Conservation (phyloP, 1,140 invertebrate species). For the Agrypnia vestita region DNA sequence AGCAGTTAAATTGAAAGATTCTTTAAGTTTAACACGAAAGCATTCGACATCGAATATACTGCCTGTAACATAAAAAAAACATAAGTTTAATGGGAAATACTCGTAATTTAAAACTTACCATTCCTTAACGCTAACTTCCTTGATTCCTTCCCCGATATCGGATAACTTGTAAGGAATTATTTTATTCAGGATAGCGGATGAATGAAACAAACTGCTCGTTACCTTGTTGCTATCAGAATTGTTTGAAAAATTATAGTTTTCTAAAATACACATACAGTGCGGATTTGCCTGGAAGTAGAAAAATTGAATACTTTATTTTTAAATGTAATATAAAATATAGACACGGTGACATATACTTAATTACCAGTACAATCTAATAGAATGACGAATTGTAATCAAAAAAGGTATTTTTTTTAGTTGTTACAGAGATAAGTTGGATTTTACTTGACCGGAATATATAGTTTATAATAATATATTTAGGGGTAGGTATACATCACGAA, state of each 20-base stretch:
- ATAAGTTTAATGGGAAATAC: background rate
- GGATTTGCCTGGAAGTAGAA: background rate
- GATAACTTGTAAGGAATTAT: constrained; percentile 91
- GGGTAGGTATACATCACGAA: too few species aligned
- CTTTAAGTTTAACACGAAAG: background rate
- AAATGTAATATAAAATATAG: too few species aligned
- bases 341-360: too few species aligned
- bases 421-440: too few species aligned
- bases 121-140: constrained; percentile 97
- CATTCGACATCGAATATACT: background rate
- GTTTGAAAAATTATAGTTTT: too few species aligned
- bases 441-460: background rate
- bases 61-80: background rate
- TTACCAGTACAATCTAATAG: too few species aligned
- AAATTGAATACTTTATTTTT: too few species aligned
- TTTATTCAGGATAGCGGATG: constrained; percentile 47
- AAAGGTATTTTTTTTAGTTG: too few species aligned
- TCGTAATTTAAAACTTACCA: constrained; percentile 84
- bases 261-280: background rate
- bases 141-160: constrained; percentile 99
- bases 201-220: constrained; percentile 28
- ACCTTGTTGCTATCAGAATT: too few species aligned
- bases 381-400: too few species aligned
- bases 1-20: too few species aligned
- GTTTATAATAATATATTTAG: background rate